phyloP scores from a whole-genome alignment of 2,797 vertebrate species.

The Cirrhinus mrigala region DNA sequence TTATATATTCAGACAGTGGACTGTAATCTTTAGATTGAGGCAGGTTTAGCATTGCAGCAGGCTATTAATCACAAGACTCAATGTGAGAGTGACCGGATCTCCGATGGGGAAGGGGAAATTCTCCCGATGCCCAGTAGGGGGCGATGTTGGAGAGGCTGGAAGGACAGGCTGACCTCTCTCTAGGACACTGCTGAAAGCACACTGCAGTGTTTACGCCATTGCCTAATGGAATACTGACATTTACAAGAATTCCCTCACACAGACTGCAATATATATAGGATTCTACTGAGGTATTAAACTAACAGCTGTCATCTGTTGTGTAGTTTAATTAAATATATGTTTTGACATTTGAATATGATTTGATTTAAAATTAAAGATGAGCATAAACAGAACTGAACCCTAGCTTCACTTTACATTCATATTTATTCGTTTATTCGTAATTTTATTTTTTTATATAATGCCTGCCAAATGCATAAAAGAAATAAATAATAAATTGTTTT shows the following conservation, averaged over 20 bases:
- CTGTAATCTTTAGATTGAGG: slow-evolving; percentile 24
- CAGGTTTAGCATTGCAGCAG: slow-evolving; percentile 45
- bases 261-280: slow-evolving; percentile 19
- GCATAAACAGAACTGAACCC: not conserved
- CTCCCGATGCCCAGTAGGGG: slow-evolving; percentile 76
- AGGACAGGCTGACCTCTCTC: slow-evolving; percentile 69
- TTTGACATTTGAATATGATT: not conserved
- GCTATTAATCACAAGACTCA: slow-evolving; percentile 56
- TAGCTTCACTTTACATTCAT: not conserved
- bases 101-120: slow-evolving; percentile 27
- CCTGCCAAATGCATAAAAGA: not conserved
- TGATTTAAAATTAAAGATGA: not conserved
- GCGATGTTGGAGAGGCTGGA: slow-evolving; percentile 74
- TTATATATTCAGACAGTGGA: not conserved
- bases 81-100: slow-evolving; percentile 48
- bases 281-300: not conserved
- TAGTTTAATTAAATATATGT: not conserved
- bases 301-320: not conserved
- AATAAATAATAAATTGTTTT: not conserved
- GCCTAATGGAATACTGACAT: slow-evolving; percentile 41
- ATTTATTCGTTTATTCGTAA: not conserved
- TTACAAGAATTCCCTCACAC: slow-evolving; percentile 34
- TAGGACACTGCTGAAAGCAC: slow-evolving; percentile 51
- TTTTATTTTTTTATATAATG: not conserved
- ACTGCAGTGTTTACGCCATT: slow-evolving; percentile 56